Conservation (phyloP, 2,113 vertebrate genomes). For the Haplotaxodon microlepis region DNA sequence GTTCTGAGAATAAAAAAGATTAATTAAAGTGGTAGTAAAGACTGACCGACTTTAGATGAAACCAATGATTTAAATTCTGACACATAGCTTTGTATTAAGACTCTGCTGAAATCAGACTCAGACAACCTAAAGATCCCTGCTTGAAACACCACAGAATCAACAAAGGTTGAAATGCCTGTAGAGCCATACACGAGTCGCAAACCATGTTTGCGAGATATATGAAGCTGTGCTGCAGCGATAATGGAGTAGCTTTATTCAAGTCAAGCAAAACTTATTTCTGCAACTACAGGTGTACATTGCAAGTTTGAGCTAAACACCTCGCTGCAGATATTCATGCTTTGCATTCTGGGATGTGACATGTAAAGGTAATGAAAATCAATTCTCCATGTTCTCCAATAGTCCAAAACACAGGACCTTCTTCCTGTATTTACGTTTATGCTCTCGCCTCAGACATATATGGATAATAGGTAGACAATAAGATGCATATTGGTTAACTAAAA, state of each 20-base stretch:
- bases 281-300: background rate
- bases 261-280: background rate
- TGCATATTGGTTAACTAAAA: background rate
- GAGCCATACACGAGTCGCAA: background rate
- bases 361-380: background rate
- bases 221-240: background rate
- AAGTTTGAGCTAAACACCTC: background rate
- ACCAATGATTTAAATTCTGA: background rate
- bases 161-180: background rate
- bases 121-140: background rate
- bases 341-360: background rate
- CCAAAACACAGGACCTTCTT: background rate
- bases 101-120: background rate
- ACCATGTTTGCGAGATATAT: background rate
- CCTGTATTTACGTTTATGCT: background rate
- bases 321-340: background rate
- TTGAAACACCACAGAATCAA: background rate
- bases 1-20: background rate
- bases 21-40: background rate
- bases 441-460: background rate
- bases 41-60: background rate
- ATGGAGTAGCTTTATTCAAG: background rate
- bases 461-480: background rate
- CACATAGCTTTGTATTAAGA: background rate
- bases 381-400: background rate